Base-by-base conservation (phyloP, 2,888 invertebrate genomes). In the Hymenopus coronatus region DNA sequence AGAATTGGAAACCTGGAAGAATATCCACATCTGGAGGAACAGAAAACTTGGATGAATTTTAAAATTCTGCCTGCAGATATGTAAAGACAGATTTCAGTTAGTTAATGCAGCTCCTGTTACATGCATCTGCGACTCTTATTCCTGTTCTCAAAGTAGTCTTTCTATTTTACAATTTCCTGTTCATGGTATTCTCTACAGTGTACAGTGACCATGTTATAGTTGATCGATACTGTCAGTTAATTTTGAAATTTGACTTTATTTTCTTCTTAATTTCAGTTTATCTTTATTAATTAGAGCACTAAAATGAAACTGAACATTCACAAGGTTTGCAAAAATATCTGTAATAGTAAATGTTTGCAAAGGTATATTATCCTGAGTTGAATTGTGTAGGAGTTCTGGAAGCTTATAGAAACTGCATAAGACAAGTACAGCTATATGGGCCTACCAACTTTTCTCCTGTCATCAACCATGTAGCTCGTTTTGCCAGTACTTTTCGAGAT, bases 371-470 rank as follows among this genome's bases (percentile, higher is more conserved):
- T 30, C 30, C 86, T 85, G 9, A 28, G 28, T 20, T 82, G 54
- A 70, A 20, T 70, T 28, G 88, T 90, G 12, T 89, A 92, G 94
- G 95, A 82, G 94, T 95, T 4, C 90, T 95, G 90, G 93, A 93
- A 25, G 93, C 94, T 3, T 95, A 94, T 92, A 92, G 94, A 70
- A 92, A 92, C 88, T 93, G 94, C 87, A 92, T 95, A 46, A 91
- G 93, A 89, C 92, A 93, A 89, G 93, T 95, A 2, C 94, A 94
- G 91, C 92, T 95, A 20, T 94, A 94, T 91, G 95, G 95, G 2
- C 95, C 95, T 14, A 95, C 95, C 12, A 95, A 95, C 91, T 95
- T 95, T 92, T 93, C 95, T 25, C 95, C 95, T 1, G 93, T 94
- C 83, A 94, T 95, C 88, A 94, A 94, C 90, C 94, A 94, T 92